Evolutionary conservation across 2,888 invertebrate genomes (phyloP), one percentile per base, ranked within the genome.

Genomic region (Neoscelio sp.): DNA sequence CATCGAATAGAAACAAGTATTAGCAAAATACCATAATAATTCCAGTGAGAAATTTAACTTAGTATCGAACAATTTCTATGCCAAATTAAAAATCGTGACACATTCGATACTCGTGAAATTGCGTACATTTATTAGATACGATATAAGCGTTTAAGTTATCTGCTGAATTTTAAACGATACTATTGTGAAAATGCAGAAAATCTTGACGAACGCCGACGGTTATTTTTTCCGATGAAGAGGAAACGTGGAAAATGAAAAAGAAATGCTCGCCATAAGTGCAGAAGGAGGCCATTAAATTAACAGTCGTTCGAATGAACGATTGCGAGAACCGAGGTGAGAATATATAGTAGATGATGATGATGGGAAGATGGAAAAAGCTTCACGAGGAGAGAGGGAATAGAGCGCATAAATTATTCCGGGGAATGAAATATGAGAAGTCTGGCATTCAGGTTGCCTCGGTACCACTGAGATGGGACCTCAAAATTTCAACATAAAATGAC

Each of bases 151-250:
- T 23, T 23, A 6, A 23, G 23, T 23, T 6, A 6, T 4, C 23
- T 23, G 23, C 6, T 23, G 23, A 23, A 23, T 23, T 23, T 23
- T 6, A 4, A 23, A 23, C 6, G 23, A 6, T 6, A 23, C 23
- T 23, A 6, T 23, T 6, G 23, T 23, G 6, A 23, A 23, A 23
- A 23, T 23, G 23, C 23, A 44, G 20, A 44, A 18, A 44, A 44
- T 18, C 44, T 44, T 44, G n/a, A 23, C 20, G 6, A 18, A 38
- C 13, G 38, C 13, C 5, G 12, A 13, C 44, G 44, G 23, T 44
- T 44, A 44, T 7, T 44, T 44, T 44, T 20, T 44, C 44, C 44
- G 2, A 20, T 10, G 44, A 23, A 20, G 44, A 20, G 44, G 44
- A 44, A 44, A 6, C 23, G 20, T 1, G 5, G 2, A 18, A 44